These are phyloP conservation scores for Mizuhopecten yessoensis DNA, from an alignment of 1,140 invertebrate genomes.

Conservation along the genomic window DNA sequence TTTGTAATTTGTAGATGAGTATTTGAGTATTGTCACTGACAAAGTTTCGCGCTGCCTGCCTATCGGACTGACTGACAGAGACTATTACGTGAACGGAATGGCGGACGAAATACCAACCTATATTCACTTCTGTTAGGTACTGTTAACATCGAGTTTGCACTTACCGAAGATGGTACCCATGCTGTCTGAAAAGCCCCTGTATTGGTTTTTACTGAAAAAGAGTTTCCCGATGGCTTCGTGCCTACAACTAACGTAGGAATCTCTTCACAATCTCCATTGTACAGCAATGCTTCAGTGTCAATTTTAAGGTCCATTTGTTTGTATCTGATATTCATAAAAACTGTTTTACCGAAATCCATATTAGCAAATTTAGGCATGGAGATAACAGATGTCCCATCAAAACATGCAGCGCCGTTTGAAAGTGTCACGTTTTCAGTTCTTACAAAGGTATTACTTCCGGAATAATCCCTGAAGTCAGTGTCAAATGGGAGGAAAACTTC, in stretches of 20 bases:
- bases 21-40: no score
- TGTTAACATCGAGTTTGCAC: no score
- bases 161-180: conserved; percentile 48
- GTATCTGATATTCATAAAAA: conserved; percentile 54
- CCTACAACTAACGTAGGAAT: conserved; percentile 55
- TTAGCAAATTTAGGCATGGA: conserved; percentile 60
- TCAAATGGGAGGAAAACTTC: conserved; percentile 60
- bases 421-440: conserved; percentile 56
- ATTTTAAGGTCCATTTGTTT: conserved; percentile 41
- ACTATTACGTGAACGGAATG: no score
- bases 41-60: no score
- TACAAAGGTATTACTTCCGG: conserved; percentile 47
- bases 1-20: no score
- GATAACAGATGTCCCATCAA: conserved; percentile 52
- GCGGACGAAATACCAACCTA: no score
- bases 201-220: conserved; percentile 45
- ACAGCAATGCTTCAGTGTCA: conserved; percentile 48
- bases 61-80: no score
- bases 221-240: conserved; percentile 50
- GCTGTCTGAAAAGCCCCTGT: conserved; percentile 51
- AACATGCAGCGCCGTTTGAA: conserved; percentile 54
- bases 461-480: conserved; percentile 50
- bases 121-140: no score
- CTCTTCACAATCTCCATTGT: conserved; percentile 59
- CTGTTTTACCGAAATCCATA: conserved; percentile 57